Percentiles rank a stretch among this genome's conserved stretches.
Evolutionary conservation across 2,113 vertebrate genomes (phyloP).

Genomic region (Ammodytes dubius): DNA sequence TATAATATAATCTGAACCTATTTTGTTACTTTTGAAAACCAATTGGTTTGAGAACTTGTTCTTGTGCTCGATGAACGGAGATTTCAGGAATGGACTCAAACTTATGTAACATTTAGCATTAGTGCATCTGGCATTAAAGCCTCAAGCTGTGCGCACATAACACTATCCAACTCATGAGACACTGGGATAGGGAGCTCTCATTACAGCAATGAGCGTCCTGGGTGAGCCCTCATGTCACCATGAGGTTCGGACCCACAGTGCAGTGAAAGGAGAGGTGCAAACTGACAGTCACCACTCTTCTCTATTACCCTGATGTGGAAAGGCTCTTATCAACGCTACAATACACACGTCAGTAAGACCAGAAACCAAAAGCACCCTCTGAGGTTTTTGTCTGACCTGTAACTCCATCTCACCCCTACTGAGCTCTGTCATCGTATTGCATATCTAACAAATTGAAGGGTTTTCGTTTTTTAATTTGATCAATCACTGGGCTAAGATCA

Average conservation of each 20-base stretch:
- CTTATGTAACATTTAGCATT: conserved; percentile 48
- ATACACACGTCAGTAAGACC: conserved; percentile 58
- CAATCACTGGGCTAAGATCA: neutral
- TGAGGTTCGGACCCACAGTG: conserved; percentile 47
- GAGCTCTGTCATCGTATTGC: conserved; percentile 38
- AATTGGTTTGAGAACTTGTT: neutral
- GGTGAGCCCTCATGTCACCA: conserved; percentile 75
- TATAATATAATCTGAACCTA: neutral
- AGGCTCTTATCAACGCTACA: conserved; percentile 69
- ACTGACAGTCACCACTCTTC: conserved; percentile 68
- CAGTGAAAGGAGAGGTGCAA: conserved; percentile 76
- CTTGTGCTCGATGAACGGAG: neutral
- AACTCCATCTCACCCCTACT: conserved; percentile 61
- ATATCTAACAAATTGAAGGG: conserved; percentile 15
- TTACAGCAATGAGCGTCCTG: conserved; percentile 66
- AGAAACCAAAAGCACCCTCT: conserved; percentile 63
- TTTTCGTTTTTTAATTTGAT: neutral
- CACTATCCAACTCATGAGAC: conserved; percentile 59
- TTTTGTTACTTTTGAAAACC: neutral
- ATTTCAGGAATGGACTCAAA: conserved; percentile 20
- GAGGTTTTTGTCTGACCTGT: conserved; percentile 75
- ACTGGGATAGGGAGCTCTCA: conserved; percentile 49
- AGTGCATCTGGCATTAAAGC: conserved; percentile 45
- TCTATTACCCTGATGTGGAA: conserved; percentile 72
- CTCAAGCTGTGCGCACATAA: conserved; percentile 49